These are phyloP conservation scores for Timema cristinae DNA, from an alignment of 2,888 invertebrate genomes.

Conservation along the genomic window DNA sequence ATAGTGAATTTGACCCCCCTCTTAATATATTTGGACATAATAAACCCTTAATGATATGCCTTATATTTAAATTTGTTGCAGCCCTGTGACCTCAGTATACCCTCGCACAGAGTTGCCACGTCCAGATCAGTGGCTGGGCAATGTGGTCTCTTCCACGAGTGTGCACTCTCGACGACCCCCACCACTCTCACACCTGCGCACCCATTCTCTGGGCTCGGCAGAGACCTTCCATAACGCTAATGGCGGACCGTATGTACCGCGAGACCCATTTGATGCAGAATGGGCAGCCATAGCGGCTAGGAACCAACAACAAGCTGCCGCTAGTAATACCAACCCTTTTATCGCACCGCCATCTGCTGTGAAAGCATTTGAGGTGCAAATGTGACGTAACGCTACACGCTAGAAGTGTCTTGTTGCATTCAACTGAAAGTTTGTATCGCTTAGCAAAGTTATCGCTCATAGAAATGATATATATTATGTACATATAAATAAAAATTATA, in stretches of 20 bases:
- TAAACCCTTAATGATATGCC: not conserved
- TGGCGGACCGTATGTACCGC: constrained; percentile 36
- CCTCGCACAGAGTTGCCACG: constrained; percentile 55
- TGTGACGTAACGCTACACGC: constrained; percentile 42
- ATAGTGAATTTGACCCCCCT: too few relatives aligned
- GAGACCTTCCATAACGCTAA: constrained; percentile 37
- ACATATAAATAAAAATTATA: too few relatives aligned
- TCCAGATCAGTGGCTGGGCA: constrained; percentile 80
- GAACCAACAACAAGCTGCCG: constrained; percentile 41
- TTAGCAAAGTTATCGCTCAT: too few relatives aligned
- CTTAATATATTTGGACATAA: not conserved
- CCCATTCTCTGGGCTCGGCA: constrained; percentile 53
- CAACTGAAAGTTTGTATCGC: too few relatives aligned
- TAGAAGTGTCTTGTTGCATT: not conserved
- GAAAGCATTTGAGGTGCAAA: constrained; percentile 58
- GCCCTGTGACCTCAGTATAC: constrained; percentile 42
- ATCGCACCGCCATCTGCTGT: constrained; percentile 50
- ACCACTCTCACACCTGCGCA: constrained; percentile 48
- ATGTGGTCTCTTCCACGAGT: constrained; percentile 45
- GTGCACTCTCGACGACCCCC: constrained; percentile 46
- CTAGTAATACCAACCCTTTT: constrained; percentile 59
- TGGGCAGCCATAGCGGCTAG: constrained; percentile 66
- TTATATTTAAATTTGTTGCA: constrained; percentile 14
- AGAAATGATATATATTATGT: too few relatives aligned
- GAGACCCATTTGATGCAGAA: constrained; percentile 79